Conservation (phyloP, 2,888 invertebrate genomes). For the Agriotes lineatus region DNA sequence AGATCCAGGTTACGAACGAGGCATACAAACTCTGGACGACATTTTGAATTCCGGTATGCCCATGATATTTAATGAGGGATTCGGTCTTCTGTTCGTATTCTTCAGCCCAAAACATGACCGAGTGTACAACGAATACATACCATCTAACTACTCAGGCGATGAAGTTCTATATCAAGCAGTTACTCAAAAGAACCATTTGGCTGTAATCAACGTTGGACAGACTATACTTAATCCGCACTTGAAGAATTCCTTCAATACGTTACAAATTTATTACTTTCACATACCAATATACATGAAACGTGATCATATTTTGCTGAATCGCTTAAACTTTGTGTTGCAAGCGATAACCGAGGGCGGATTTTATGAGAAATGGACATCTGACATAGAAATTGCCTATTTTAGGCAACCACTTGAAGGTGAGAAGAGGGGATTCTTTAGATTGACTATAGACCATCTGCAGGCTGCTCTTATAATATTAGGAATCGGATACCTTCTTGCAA, state of each 20-base stretch:
- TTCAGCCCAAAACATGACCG: background rate
- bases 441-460: conserved; percentile 23
- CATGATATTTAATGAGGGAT: background rate
- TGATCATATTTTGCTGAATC: conserved; percentile 21
- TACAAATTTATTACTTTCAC: conserved; percentile 17
- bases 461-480: conserved; percentile 21
- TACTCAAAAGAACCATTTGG: background rate
- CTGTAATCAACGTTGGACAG: conserved; percentile 11
- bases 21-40: conserved; percentile 5
- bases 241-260: conserved; percentile 3
- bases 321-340: conserved; percentile 10
- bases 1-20: conserved; percentile 27
- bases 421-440: conserved; percentile 1
- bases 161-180: conserved; percentile 2
- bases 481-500: conserved; percentile 12
- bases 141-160: background rate
- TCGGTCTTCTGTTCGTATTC: conserved; percentile 11
- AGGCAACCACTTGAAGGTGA: background rate
- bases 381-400: conserved; percentile 22
- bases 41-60: conserved; percentile 23
- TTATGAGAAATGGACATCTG: conserved; percentile 28
- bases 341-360: conserved; percentile 20
- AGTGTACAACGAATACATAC: conserved; percentile 14
- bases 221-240: conserved; percentile 11
- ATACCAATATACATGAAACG: background rate